Evolutionary conservation across 1,140 invertebrate species (phyloP).

Genomic region (Listronotus bonariensis): DNA sequence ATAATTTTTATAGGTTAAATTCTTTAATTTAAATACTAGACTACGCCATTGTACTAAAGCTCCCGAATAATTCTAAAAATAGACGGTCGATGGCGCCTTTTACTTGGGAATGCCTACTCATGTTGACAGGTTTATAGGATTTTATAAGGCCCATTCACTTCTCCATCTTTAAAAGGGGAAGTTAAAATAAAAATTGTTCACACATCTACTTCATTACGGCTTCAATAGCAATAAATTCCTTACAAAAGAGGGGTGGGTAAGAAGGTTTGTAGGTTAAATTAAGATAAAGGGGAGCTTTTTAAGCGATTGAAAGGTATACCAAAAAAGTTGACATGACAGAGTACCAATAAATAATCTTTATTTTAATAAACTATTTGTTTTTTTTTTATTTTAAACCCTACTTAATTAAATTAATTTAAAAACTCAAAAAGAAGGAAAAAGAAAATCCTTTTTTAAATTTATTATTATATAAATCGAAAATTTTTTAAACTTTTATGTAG

Average conservation of each 20-base stretch:
- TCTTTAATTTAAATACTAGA: no score
- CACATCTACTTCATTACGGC: conserved; percentile 13
- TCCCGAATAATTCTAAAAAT: conserved; percentile 25
- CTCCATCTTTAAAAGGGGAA: conserved; percentile 1
- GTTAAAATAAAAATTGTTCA: conserved; percentile 16
- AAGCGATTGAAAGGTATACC: no score
- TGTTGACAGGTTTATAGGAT: conserved; percentile 30
- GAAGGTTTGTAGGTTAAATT: conserved; percentile 4
- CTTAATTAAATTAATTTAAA: no score
- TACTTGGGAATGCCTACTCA: conserved; percentile 23
- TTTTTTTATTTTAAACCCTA: no score
- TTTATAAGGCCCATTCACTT: conserved; percentile 30
- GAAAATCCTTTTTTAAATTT: no score
- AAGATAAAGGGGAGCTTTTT: not conserved
- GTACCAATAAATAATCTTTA: no score
- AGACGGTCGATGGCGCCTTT: conserved; percentile 25
- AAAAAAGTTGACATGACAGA: no score
- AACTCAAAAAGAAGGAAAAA: no score
- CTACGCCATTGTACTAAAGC: conserved; percentile 17
- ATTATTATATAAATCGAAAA: no score
- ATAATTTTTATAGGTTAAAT: no score
- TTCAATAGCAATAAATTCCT: conserved; percentile 7
- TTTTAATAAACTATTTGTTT: no score
- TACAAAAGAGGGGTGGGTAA: conserved; percentile 2
- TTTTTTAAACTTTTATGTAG: no score